phyloP scores from a whole-genome alignment of 2,797 vertebrate genomes.

The Nannoperca australis region DNA sequence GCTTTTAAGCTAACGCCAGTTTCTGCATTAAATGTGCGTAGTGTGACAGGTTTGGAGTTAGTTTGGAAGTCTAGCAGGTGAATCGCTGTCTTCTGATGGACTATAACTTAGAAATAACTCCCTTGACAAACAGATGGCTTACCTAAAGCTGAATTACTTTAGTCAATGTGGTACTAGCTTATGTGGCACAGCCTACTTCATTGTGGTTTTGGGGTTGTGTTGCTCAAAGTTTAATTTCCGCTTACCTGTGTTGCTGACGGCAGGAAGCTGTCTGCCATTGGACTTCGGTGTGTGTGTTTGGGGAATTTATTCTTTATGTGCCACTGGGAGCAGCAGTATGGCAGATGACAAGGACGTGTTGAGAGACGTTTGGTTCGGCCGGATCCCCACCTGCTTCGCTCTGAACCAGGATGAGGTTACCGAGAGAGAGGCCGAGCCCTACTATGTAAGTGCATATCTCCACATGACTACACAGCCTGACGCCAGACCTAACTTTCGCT shows the following conservation, averaged over 20 bases:
- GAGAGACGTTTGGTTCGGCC: constrained; percentile 98
- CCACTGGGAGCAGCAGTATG: constrained; percentile 88
- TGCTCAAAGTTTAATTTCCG: constrained; percentile 27
- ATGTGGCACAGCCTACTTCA: neutral
- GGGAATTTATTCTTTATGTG: constrained; percentile 86
- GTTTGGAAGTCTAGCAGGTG: constrained; percentile 16
- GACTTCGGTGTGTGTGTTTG: constrained; percentile 15
- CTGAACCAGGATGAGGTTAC: constrained; percentile 96
- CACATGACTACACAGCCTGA: neutral
- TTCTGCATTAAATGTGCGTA: constrained; percentile 57
- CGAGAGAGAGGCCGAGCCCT: constrained; percentile 96
- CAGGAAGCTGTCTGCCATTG: constrained; percentile 8
- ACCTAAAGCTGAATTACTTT: neutral
- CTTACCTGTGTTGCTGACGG: constrained; percentile 11
- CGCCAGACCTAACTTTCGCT: neutral
- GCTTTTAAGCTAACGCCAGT: constrained; percentile 65
- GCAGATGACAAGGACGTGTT: constrained; percentile 99
- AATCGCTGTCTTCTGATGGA: neutral
- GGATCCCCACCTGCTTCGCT: constrained; percentile 96
- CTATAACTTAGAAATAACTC: constrained; percentile 33
- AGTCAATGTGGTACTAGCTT: neutral
- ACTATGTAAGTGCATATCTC: constrained; percentile 90
- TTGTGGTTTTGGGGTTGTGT: neutral
- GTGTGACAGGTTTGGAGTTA: constrained; percentile 34
- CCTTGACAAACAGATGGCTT: accelerated